phyloP scores from a whole-genome alignment of 2,113 vertebrate genomes.

The Corydoras sp. region DNA sequence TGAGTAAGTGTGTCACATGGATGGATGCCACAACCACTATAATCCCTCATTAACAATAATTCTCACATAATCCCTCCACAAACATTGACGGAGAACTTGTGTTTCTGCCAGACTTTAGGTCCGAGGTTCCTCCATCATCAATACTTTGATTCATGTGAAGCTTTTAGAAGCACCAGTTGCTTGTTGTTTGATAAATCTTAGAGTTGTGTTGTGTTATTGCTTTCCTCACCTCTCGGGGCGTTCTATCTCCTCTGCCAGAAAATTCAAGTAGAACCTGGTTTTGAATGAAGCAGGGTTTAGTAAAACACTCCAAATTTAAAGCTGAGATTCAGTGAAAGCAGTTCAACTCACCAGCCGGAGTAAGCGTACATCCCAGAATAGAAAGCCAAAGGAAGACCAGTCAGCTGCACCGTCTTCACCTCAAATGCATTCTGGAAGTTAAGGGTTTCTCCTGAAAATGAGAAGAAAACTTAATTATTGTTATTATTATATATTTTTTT shows the following conservation, averaged over 20 bases:
- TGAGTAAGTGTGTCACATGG: too few species aligned
- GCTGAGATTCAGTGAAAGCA: not conserved
- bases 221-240: constrained; percentile 81
- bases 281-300: constrained; percentile 5
- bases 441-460: constrained; percentile 75
- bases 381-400: constrained; percentile 86
- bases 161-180: not conserved
- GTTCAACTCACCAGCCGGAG: constrained; percentile 83
- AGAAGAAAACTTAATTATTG: not conserved
- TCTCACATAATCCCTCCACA: too few species aligned
- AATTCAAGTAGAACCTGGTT: constrained; percentile 95
- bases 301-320: not conserved
- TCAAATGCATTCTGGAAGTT: constrained; percentile 89
- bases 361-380: constrained; percentile 99
- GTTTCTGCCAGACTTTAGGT: too few species aligned
- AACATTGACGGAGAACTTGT: too few species aligned
- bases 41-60: too few species aligned
- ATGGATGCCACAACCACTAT: too few species aligned
- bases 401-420: constrained; percentile 68
- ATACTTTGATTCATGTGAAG: too few species aligned
- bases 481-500: too few species aligned
- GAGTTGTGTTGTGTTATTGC: not conserved
- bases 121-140: too few species aligned
- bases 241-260: constrained; percentile 93
- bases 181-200: too few species aligned